These are phyloP conservation scores for Polymixis lichenea DNA, from an alignment of 2,888 invertebrate genomes.

Conservation along the genomic window DNA sequence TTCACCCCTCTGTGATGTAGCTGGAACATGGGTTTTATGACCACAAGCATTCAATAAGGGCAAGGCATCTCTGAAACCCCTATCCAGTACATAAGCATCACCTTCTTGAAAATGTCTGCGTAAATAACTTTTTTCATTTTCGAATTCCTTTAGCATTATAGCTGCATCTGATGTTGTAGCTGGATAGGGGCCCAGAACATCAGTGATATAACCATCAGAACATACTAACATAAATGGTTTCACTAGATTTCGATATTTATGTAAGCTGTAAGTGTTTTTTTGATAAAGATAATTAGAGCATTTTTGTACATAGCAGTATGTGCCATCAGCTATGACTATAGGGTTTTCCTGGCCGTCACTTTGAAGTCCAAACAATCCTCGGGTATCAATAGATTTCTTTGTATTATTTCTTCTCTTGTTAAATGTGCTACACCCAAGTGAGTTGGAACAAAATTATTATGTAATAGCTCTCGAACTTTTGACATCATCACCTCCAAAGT, in stretches of 20 bases:
- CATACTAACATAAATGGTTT: background rate
- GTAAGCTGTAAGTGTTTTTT: conserved; percentile 2
- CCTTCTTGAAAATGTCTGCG: background rate
- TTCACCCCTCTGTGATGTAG: background rate
- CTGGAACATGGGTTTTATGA: background rate
- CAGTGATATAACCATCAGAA: background rate
- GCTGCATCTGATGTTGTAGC: background rate
- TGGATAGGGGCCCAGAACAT: background rate
- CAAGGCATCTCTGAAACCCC: background rate
- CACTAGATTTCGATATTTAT: background rate
- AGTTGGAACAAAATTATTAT: too few relatives aligned
- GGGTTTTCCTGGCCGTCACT: background rate
- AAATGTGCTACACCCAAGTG: too few relatives aligned
- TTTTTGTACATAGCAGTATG: background rate
- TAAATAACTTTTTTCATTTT: background rate
- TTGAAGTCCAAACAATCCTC: conserved; percentile 3
- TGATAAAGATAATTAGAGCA: background rate
- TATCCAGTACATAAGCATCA: background rate
- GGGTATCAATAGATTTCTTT: background rate
- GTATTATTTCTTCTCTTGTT: too few relatives aligned
- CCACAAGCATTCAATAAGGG: conserved; percentile 4
- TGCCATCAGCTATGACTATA: background rate
- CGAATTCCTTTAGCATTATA: conserved; percentile 5
- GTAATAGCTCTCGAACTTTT: too few relatives aligned
- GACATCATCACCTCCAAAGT: too few relatives aligned